A percentile compares a stretch with the other conserved stretches of the same genome.
Conservation (phyloP, 1,140 invertebrate genomes). For the Hypsibius dujardini region DNA sequence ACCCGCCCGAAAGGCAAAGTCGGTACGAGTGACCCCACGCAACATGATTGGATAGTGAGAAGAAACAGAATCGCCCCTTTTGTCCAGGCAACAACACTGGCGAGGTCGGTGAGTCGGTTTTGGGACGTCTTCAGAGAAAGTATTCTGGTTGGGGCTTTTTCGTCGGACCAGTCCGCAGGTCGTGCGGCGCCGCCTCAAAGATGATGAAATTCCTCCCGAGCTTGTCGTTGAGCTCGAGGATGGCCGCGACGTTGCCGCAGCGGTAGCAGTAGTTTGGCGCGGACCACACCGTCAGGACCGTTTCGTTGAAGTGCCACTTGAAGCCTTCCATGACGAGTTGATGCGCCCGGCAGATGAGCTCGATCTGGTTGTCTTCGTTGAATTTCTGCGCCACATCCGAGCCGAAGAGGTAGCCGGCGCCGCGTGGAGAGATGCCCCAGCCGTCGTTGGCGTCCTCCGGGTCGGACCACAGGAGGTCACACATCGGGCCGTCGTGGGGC, state of each 20-base stretch:
- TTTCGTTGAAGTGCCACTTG: slow-evolving; percentile 99
- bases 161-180: slow-evolving; percentile 84
- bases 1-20: too few species aligned
- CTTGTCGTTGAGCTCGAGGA: slow-evolving; percentile 90
- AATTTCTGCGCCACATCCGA: slow-evolving; percentile 91
- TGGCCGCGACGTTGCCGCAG: slow-evolving; percentile 98
- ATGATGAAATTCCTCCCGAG: slow-evolving; percentile 89
- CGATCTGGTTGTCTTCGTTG: slow-evolving; percentile 86
- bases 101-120: too few species aligned
- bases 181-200: slow-evolving; percentile 96
- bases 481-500: slow-evolving; percentile 23
- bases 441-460: slow-evolving; percentile 37
- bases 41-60: too few species aligned
- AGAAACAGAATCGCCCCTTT: too few species aligned
- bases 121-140: slow-evolving; percentile 77
- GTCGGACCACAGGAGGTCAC: slow-evolving; percentile 26
- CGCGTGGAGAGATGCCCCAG: slow-evolving; percentile 87
- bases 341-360: slow-evolving; percentile 97
- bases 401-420: slow-evolving; percentile 91
- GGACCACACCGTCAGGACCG: slow-evolving; percentile 97
- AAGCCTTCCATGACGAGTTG: slow-evolving; percentile 99
- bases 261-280: slow-evolving; percentile 99
- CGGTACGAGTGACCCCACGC: too few species aligned
- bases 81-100: too few species aligned
- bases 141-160: slow-evolving; percentile 99